Percentiles rank a stretch among this genome's conserved stretches.
phyloP scores from a whole-genome alignment of 2,888 invertebrate species.

The Pseudococcus jackbeardsleyi region DNA sequence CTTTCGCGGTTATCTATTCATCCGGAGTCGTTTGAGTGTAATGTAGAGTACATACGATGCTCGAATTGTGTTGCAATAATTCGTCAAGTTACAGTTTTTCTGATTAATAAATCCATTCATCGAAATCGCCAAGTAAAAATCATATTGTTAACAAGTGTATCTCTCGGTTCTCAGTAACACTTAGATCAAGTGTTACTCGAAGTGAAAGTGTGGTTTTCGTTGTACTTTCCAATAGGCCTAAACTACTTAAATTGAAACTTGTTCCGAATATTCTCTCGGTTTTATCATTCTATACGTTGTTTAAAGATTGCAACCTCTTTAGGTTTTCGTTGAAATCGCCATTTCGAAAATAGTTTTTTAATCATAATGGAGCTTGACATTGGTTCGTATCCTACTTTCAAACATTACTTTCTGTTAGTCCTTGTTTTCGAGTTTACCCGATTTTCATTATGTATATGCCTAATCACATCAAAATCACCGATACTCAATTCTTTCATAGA shows the following conservation, averaged over 20 bases:
- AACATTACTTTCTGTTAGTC: background rate
- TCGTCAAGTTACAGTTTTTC: background rate
- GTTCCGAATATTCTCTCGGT: background rate
- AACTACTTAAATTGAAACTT: slow-evolving; percentile 23
- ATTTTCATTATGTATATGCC: background rate
- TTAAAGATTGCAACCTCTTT: background rate
- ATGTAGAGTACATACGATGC: background rate
- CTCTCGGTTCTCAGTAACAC: background rate
- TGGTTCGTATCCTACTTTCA: background rate
- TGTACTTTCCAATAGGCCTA: slow-evolving; percentile 51
- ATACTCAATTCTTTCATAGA: background rate
- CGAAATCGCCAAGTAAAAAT: background rate
- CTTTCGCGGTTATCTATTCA: background rate
- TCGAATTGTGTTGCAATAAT: slow-evolving; percentile 29
- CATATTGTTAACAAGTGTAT: background rate
- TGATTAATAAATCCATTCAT: background rate
- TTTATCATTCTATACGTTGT: background rate
- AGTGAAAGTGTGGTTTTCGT: slow-evolving; percentile 29
- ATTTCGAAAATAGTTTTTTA: background rate
- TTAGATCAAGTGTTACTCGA: background rate
- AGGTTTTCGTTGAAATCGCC: background rate
- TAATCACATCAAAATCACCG: background rate
- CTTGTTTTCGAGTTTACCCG: background rate
- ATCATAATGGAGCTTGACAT: background rate
- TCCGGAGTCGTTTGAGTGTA: background rate